These are phyloP conservation scores for Ditylenchus weischeri DNA, from an alignment of 2,888 invertebrate species.

Conservation along the genomic window DNA sequence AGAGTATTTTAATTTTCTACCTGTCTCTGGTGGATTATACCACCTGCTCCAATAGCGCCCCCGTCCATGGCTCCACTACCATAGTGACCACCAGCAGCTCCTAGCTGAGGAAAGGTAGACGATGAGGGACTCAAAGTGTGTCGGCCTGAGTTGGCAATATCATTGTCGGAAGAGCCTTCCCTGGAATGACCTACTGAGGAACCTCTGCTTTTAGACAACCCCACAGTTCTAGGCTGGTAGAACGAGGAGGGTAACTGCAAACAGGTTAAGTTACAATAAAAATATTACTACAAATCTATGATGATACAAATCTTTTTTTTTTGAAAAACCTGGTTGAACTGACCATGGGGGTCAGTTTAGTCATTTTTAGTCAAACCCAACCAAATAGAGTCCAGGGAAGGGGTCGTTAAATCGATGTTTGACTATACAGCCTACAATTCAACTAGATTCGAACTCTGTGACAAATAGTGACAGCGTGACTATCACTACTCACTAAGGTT, in stretches of 20 bases:
- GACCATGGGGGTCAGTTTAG: no score
- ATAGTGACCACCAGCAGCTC: constrained; percentile 24
- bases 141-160: constrained; percentile 29
- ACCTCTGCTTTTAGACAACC: constrained; percentile 28
- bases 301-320: no score
- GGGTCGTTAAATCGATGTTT: no score
- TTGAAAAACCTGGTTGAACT: no score
- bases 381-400: no score
- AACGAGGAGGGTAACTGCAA: constrained; percentile 29
- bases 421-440: no score
- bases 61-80: constrained; percentile 10
- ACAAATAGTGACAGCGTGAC: no score
- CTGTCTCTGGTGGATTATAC: constrained; percentile 18
- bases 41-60: not conserved
- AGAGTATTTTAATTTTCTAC: not conserved
- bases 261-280: not conserved
- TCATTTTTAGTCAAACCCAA: no score
- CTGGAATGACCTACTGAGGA: constrained; percentile 28
- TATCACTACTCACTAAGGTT: no score
- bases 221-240: constrained; percentile 16
- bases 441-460: no score
- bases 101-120: not conserved
- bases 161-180: constrained; percentile 36
- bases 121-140: constrained; percentile 36
- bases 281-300: no score